phyloP scores from a whole-genome alignment of 2,888 invertebrate genomes.

The Pomacea canaliculata region DNA sequence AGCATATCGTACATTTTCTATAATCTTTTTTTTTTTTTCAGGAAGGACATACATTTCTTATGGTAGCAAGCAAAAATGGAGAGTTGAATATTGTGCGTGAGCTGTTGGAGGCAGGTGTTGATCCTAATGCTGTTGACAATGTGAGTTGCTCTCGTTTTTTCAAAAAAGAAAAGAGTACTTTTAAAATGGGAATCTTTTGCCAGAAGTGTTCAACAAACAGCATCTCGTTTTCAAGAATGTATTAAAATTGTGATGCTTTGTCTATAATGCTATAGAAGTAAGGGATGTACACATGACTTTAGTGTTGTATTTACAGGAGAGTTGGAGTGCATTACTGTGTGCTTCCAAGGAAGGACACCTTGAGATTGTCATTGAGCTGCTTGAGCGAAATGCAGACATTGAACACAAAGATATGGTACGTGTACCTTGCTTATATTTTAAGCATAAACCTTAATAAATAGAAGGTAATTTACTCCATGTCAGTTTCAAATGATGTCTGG shows the following conservation, averaged over 20 bases:
- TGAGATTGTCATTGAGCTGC: slow-evolving; percentile 83
- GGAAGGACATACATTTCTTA: slow-evolving; percentile 67
- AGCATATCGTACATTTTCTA: no score
- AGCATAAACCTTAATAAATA: no score
- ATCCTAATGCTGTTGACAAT: slow-evolving; percentile 67
- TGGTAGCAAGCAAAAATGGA: slow-evolving; percentile 65
- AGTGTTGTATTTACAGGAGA: slow-evolving; percentile 75
- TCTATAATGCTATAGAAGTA: no score
- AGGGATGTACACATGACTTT: no score
- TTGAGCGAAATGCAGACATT: slow-evolving; percentile 79
- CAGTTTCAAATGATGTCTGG: no score
- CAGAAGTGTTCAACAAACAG: no score
- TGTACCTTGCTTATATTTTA: no score
- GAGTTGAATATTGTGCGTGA: slow-evolving; percentile 62
- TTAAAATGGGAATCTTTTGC: no score
- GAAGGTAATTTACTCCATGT: no score
- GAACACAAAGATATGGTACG: slow-evolving; percentile 67
- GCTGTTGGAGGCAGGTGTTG: slow-evolving; percentile 59
- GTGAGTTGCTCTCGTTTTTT: slow-evolving; percentile 45
- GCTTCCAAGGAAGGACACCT: slow-evolving; percentile 91
- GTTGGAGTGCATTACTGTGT: slow-evolving; percentile 91
- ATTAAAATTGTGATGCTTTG: no score
- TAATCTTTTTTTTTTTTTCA: slow-evolving; percentile 36
- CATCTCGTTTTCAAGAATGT: no score
- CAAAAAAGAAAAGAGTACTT: no score